Base-by-base conservation (phyloP, 2,888 invertebrate species). In the Lasioglossum leucozonium region DNA sequence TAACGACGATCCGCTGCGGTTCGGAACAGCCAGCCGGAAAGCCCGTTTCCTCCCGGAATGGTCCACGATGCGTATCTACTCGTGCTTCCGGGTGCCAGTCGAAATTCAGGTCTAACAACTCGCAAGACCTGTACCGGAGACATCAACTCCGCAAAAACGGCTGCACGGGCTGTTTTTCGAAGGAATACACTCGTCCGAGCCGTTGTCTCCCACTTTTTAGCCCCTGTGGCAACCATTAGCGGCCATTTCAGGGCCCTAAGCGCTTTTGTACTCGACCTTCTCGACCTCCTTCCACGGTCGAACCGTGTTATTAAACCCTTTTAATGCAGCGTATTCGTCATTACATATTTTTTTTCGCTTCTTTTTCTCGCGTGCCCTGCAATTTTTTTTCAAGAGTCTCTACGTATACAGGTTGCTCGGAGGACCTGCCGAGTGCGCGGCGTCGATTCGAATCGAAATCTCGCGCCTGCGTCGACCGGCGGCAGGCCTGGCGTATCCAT, bases 61-160 rank as follows among this genome's bases (percentile, higher is more conserved):
- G 79, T 37, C 22, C 77, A 44, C 51, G 71, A 67, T 22, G 22
- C 37, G 37, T 67, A 37, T 67, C 37, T 67, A 42, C 40, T 26
- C 81, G 65, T 22, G 78, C 55, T 89, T 88, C 85, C 89, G 89
- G 58, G 34, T 87, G 77, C 42, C 72, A 30, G 26, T 42, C 37
- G 62, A 62, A 62, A 62, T 62, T 62, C 62, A 16, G 6, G 62
- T 62, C 30, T 62, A 62, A 62, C 62, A 62, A 62, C 30, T 62
- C 30, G 62, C 2, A 30, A 62, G 13, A 62, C 26, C 30, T 30
- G 62, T 1, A 62, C 62, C 62, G 30, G 62, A 62, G 6, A 3
- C 30, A 30, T 62, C 62, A 62, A 62, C 30, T 30, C n/a, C n/a
- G n/a, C n/a, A n/a, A n/a, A n/a, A n/a, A 30, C 16, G 22, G 16